phyloP scores from a whole-genome alignment of 2,888 invertebrate species.

The Eristalis intricaria region DNA sequence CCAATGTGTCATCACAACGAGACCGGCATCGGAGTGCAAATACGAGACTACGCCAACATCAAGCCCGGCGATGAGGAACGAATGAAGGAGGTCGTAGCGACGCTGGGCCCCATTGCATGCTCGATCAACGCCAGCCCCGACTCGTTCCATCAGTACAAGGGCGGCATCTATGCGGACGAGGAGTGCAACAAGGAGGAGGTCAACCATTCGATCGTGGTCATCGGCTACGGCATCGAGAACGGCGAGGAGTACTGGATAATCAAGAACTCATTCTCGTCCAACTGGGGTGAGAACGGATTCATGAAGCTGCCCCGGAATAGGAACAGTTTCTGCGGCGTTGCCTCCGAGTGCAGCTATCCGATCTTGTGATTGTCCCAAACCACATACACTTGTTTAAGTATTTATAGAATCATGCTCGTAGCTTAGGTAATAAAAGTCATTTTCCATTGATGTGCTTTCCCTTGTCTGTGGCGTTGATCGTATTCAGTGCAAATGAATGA shows the following conservation, averaged over 20 bases:
- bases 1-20: constrained; percentile 77
- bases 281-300: constrained; percentile 80
- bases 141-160: constrained; percentile 78
- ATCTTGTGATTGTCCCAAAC: constrained; percentile 74
- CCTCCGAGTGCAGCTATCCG: constrained; percentile 80
- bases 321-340: constrained; percentile 79
- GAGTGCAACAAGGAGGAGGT: constrained; percentile 78
- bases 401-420: constrained; percentile 25
- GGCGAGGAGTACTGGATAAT: constrained; percentile 80
- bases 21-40: constrained; percentile 74
- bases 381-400: constrained; percentile 18
- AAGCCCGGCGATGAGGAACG: constrained; percentile 79
- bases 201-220: constrained; percentile 79
- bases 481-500: neutral
- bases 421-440: constrained; percentile 21
- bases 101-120: constrained; percentile 78
- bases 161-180: constrained; percentile 79
- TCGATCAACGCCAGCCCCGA: constrained; percentile 77
- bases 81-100: constrained; percentile 80
- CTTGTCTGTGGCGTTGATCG: too few relatives aligned
- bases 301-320: constrained; percentile 78
- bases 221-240: constrained; percentile 79
- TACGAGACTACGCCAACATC: constrained; percentile 79
- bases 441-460: neutral
- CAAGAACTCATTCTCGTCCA: constrained; percentile 79